Percentiles rank a stretch among this genome's conserved stretches.
These are phyloP conservation scores for Cerastoderma edule DNA, from an alignment of 2,888 invertebrate species.

Conservation along the genomic window DNA sequence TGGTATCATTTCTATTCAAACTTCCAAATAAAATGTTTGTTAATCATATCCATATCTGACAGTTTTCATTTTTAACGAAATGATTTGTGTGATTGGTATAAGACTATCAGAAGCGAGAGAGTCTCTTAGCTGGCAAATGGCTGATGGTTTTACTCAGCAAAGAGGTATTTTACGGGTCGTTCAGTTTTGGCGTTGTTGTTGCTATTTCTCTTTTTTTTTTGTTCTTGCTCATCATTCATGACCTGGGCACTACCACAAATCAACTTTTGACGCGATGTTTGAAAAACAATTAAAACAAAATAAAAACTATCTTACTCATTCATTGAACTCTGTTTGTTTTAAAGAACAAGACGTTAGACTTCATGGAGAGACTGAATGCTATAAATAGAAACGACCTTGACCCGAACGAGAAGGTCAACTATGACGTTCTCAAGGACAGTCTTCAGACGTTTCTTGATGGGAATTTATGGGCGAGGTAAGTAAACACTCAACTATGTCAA, in stretches of 20 bases:
- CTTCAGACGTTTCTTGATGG: conserved; percentile 60
- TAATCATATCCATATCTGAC: too few relatives aligned
- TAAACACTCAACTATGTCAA: too few relatives aligned
- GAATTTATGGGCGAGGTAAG: conserved; percentile 63
- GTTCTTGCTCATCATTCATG: not conserved
- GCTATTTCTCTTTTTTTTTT: not conserved
- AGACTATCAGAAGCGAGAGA: too few relatives aligned
- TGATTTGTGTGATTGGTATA: too few relatives aligned
- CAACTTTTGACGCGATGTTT: not conserved
- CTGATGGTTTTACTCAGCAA: too few relatives aligned
- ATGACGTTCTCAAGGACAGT: conserved; percentile 59
- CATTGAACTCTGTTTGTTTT: too few relatives aligned
- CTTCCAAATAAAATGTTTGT: too few relatives aligned
- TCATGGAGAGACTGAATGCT: conserved; percentile 32
- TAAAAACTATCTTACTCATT: not conserved
- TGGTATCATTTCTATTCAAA: too few relatives aligned
- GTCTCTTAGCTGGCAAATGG: too few relatives aligned
- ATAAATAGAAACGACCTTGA: conserved; percentile 27
- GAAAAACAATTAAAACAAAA: not conserved
- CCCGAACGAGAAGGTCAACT: conserved; percentile 47
- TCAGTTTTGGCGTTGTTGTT: not conserved
- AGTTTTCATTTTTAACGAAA: too few relatives aligned
- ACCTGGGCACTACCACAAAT: not conserved
- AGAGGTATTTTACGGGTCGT: not conserved
- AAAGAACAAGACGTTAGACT: conserved; percentile 47